These are phyloP conservation scores for Phenacoccus solenopsis DNA, from an alignment of 1,140 invertebrate genomes.

Conservation along the genomic window DNA sequence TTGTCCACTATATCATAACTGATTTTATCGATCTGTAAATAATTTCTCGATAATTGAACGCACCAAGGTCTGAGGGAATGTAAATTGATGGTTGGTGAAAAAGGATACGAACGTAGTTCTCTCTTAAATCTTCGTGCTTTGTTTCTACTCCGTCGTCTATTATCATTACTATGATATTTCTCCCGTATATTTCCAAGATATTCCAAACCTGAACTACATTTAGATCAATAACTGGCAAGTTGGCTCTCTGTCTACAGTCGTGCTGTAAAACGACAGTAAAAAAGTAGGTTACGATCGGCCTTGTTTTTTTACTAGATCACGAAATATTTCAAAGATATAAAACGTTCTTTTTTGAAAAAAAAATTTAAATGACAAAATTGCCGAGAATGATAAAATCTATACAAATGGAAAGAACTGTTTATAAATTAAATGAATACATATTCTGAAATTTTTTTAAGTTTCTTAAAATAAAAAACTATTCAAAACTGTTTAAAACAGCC, in stretches of 20 bases:
- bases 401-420: too few species aligned
- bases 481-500: too few species aligned
- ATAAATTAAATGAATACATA: too few species aligned
- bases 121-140: slow-evolving; percentile 59
- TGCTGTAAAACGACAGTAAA: slow-evolving; percentile 38
- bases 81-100: not conserved
- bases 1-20: slow-evolving; percentile 74
- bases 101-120: slow-evolving; percentile 65
- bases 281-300: too few species aligned
- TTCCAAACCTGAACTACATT: slow-evolving; percentile 63
- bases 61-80: not conserved
- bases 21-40: slow-evolving; percentile 57
- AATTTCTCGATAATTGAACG: not conserved
- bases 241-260: slow-evolving; percentile 41
- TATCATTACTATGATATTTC: slow-evolving; percentile 65
- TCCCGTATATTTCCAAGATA: slow-evolving; percentile 57
- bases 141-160: slow-evolving; percentile 78
- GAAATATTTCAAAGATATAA: too few species aligned
- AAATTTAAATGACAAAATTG: too few species aligned
- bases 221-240: slow-evolving; percentile 53
- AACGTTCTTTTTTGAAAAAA: too few species aligned
- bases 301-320: too few species aligned
- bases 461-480: too few species aligned
- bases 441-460: too few species aligned
- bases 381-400: too few species aligned